Base-by-base conservation (phyloP, 2,888 invertebrate species). In the Drosophila mettleri region DNA sequence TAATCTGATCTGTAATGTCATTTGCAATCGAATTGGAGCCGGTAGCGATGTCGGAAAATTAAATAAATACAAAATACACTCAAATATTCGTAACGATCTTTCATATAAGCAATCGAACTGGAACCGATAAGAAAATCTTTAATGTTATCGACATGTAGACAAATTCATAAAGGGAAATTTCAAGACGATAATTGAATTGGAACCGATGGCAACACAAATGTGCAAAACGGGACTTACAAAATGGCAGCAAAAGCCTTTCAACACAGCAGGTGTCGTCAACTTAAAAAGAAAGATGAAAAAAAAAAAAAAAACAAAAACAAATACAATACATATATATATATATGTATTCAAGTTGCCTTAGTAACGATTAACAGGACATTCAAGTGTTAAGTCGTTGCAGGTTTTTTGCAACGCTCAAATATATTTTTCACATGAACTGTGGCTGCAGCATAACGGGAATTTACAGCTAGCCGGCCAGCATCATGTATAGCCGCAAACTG, bases 401-500 rank as follows among this genome's bases (percentile, higher is more conserved):
- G 46, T 24, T 62, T 39, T 59, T 34, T 20, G 38, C 43, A 52
- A 49, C 36, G 60, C 57, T 49, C n/a, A 8, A 14, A 27, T 58
- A 43, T 63, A 57, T 68, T 74, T 74, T 57, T 59, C 48, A 73
- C 27, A 63, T 63, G 60, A 45, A 46, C 18, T 59, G 27, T 18
- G 64, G 7, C 7, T 34, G 33, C 10, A 51, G 33, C 24, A 36
- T 9, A 16, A 34, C 10, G 45, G 45, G 45, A 45, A 12, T 29
- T 45, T 3, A 45, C 16, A 45, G 18, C 18, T 18, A 39, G 46
- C 39, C 45, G 74, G 64, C 33, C 49, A 29, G 20, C 59, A 81
- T 49, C 20, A 91, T 91, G 86, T 91, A 80, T 65, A 88, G 80
- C 39, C 90, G 90, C 33, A 88, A 89, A 53, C 67, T 92, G 53